These are phyloP conservation scores for Malacoctenus gilli DNA, from an alignment of 2,797 vertebrate genomes.

Conservation along the genomic window DNA sequence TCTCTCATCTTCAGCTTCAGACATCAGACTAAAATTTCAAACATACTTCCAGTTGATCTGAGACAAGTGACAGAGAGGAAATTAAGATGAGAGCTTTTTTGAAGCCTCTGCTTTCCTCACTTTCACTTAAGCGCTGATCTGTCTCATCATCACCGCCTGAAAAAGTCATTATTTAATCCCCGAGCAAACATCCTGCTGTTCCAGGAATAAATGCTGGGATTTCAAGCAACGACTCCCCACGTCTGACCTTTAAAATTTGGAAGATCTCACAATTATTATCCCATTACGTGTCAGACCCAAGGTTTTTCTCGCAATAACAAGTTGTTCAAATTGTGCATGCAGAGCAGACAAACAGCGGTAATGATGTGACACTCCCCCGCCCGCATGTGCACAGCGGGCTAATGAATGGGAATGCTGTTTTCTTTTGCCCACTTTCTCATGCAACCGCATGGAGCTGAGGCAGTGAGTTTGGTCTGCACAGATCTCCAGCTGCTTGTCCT, in stretches of 20 bases:
- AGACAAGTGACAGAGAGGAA: slow-evolving; percentile 14
- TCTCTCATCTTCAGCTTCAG: slow-evolving; percentile 24
- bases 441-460: slow-evolving; percentile 16
- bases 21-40: slow-evolving; percentile 8
- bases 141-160: slow-evolving; percentile 11
- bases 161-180: slow-evolving; percentile 24
- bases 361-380: slow-evolving; percentile 18
- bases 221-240: too few relatives aligned
- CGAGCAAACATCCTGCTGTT: slow-evolving; percentile 2
- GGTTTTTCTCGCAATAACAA: slow-evolving; percentile 19
- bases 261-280: slow-evolving; percentile 16
- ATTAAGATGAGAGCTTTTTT: slow-evolving; percentile 10
- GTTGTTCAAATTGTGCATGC: slow-evolving; percentile 26
- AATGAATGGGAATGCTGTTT: slow-evolving; percentile 31
- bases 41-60: neutral
- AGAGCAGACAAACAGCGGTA: slow-evolving; percentile 13
- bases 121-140: slow-evolving; percentile 1
- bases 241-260: neutral
- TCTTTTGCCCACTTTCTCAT: slow-evolving; percentile 24
- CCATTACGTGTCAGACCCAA: slow-evolving; percentile 16
- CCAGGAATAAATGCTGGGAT: slow-evolving; percentile 1
- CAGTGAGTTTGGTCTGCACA: slow-evolving; percentile 16
- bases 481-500: neutral
- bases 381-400: slow-evolving; percentile 22
- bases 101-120: neutral